Percentiles rank a stretch among this genome's conserved stretches.
Evolutionary conservation across 2,113 vertebrate genomes (phyloP).

Genomic region (Promerops cafer): DNA sequence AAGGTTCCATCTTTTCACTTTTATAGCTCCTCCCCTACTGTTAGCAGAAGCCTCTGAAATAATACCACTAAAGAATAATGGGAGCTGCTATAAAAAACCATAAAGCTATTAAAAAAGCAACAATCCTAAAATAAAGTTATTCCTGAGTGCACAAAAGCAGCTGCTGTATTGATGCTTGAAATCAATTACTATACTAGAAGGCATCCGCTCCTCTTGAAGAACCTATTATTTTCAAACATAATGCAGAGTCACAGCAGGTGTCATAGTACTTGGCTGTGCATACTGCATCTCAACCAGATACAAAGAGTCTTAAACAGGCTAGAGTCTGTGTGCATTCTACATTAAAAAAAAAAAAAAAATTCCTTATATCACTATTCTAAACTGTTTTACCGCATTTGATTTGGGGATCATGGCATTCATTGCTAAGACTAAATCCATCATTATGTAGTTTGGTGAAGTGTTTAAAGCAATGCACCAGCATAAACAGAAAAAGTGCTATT

Average conservation of each 20-base stretch:
- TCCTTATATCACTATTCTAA: neutral
- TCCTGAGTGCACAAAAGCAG: conserved; percentile 43
- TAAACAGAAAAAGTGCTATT: conserved; percentile 25
- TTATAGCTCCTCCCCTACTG: conserved; percentile 1
- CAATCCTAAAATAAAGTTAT: conserved; percentile 44
- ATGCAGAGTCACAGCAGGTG: conserved; percentile 58
- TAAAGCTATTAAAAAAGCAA: conserved; percentile 48
- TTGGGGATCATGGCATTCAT: conserved; percentile 28
- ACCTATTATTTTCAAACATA: conserved; percentile 68
- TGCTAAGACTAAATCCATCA: conserved; percentile 46
- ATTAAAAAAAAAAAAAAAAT: neutral
- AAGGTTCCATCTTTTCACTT: neutral
- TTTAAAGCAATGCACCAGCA: neutral
- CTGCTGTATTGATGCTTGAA: conserved; percentile 17
- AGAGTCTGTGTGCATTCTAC: neutral
- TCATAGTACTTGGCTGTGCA: neutral
- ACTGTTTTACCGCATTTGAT: conserved; percentile 6
- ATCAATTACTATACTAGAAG: conserved; percentile 57
- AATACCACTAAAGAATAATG: conserved; percentile 5
- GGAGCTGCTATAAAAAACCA: neutral
- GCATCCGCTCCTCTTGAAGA: conserved; percentile 22
- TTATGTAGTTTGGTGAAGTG: conserved; percentile 19
- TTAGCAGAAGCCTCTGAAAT: neutral
- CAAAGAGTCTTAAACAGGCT: conserved; percentile 16
- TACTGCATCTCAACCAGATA: neutral